Evolutionary conservation across 2,888 invertebrate species (phyloP), one percentile per base, ranked within the genome.

Genomic region (Heliconius aoede): DNA sequence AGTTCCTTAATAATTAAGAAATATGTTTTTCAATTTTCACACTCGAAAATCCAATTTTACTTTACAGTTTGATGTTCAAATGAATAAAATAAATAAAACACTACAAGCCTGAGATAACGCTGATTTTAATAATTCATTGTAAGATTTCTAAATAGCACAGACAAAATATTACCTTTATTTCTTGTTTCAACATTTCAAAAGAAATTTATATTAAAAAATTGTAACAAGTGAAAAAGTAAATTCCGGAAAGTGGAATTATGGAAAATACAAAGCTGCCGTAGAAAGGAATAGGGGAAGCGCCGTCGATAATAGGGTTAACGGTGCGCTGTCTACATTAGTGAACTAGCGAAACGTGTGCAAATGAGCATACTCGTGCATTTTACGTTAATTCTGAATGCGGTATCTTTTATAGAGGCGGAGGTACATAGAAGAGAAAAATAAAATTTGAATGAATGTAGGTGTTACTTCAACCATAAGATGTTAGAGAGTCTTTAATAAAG

Each of bases 221-320:
- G 55, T 55, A 55, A 55, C 11, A 55, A 30, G 21, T 3, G 8
- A 62, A 62, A 21, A 7, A 46, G 21, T 46, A 46, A 46, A 46
- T 46, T 30, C 18, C 21, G 21, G 21, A 21, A 62, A 62, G 30
- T 62, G 15, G 30, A 62, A 62, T 62, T 30, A 11, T 32, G 5
- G n/a, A n/a, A 32, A 64, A 64, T n/a, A 30, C 26, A 28, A n/a
- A 13, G 64, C 32, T n/a, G 13, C 13, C 13, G 32, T 9, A 21
- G 64, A 13, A 32, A 64, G 4, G 21, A 32, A 21, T 64, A 64
- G 11, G 21, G 32, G 8, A 32, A 64, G 11, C 21, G n/a, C 32
- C 9, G 21, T n/a, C 32, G 28, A 62, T 62, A 64, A 64, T 64
- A 64, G 64, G 64, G 32, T 64, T 32, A 64, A 32, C 64, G 21